Evolutionary conservation across 2,113 vertebrate genomes (phyloP).

Genomic region (Aldabrachelys gigantea): DNA sequence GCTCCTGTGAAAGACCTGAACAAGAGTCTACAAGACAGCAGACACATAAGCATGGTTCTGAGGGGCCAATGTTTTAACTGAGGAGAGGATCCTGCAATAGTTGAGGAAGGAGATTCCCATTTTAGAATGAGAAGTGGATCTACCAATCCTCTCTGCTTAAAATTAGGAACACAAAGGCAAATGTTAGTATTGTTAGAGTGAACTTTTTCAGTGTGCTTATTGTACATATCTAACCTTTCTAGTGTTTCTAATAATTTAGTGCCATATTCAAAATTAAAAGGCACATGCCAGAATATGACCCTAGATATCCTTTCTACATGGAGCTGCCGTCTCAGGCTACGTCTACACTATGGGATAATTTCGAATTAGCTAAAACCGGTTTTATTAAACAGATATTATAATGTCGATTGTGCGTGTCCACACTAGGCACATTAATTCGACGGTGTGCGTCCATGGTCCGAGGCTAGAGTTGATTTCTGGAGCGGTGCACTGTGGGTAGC

Average conservation of each 20-base stretch:
- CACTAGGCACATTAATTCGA: too few relatives aligned
- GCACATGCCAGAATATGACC: neutral
- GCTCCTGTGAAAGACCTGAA: neutral
- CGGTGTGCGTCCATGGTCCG: too few relatives aligned
- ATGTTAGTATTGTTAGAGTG: neutral
- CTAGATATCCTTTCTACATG: neutral
- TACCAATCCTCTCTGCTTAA: neutral
- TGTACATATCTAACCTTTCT: neutral
- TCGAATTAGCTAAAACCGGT: too few relatives aligned
- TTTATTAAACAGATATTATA: too few relatives aligned
- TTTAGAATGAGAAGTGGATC: neutral
- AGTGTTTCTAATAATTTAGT: neutral
- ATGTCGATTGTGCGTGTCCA: too few relatives aligned
- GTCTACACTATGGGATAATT: too few relatives aligned
- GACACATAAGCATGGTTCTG: neutral
- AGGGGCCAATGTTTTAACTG: neutral
- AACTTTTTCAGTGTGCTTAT: neutral
- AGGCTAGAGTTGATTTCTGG: too few relatives aligned
- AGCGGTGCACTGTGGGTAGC: too few relatives aligned
- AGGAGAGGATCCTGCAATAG: neutral
- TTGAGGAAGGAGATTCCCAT: neutral
- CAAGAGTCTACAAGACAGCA: neutral
- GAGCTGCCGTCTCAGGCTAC: neutral
- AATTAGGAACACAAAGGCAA: neutral
- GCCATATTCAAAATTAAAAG: neutral